Percentiles rank a stretch among this genome's conserved stretches.
phyloP scores from a whole-genome alignment of 1,140 invertebrate genomes.

The Drosophila ironensis region DNA sequence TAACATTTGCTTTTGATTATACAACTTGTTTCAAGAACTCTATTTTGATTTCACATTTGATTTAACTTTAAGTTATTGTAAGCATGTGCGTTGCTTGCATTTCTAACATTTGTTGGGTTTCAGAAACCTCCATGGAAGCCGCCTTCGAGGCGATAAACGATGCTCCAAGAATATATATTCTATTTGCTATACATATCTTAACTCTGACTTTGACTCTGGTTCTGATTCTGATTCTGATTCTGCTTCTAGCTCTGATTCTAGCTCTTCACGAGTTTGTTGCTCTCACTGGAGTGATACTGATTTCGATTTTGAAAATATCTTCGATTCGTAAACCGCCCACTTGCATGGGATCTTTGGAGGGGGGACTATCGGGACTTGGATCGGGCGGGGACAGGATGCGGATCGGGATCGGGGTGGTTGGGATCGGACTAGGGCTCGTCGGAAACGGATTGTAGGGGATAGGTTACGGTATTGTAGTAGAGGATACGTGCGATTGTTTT shows the following conservation, averaged over 20 bases:
- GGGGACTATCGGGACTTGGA: not conserved
- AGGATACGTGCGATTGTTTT: slow-evolving; percentile 82
- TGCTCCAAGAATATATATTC: slow-evolving; percentile 60
- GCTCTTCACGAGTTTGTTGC: slow-evolving; percentile 10
- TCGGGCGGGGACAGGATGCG: slow-evolving; percentile 8
- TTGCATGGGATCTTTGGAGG: slow-evolving; percentile 31
- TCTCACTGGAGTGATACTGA: slow-evolving; percentile 39
- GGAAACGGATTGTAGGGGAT: slow-evolving; percentile 76
- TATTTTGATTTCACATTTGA: slow-evolving; percentile 17
- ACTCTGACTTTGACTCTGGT: slow-evolving; percentile 14
- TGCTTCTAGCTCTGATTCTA: slow-evolving; percentile 19
- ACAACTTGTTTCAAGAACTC: slow-evolving; percentile 21
- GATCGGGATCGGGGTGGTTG: slow-evolving; percentile 29
- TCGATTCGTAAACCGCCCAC: slow-evolving; percentile 70
- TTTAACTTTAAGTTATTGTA: slow-evolving; percentile 30
- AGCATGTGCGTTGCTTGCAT: slow-evolving; percentile 39
- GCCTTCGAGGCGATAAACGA: slow-evolving; percentile 50
- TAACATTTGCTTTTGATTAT: slow-evolving; percentile 65
- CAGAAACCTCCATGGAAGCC: slow-evolving; percentile 59
- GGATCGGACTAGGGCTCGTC: slow-evolving; percentile 70
- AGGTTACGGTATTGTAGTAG: slow-evolving; percentile 81
- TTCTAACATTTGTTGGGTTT: slow-evolving; percentile 30
- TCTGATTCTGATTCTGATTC: slow-evolving; percentile 8
- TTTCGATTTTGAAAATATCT: slow-evolving; percentile 64
- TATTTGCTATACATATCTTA: slow-evolving; percentile 6